Evolutionary conservation across 2,113 vertebrate species (phyloP), one percentile per base, ranked within the genome.

Genomic region (Peromyscus polionotus): DNA sequence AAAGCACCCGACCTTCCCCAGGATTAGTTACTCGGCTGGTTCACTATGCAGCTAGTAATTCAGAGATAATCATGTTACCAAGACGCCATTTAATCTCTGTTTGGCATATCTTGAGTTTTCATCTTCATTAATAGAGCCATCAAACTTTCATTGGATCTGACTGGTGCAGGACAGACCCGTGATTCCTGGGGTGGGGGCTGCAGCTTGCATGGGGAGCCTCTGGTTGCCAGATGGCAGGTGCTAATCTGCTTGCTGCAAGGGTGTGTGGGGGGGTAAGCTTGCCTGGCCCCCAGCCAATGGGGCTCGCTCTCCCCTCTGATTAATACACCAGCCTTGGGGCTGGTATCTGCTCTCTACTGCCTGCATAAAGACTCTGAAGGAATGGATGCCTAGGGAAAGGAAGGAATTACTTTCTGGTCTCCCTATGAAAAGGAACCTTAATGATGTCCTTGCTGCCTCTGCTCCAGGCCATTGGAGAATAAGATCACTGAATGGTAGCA

Each of bases 41-140:
- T 96, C 48, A 5, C 91, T 48, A 9, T 11, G 75, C 8, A 59
- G 84, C 93, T 96, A 90, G 93, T 97, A 96, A 97, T 97, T 97
- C 96, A 90, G 87, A 86, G 65, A 88, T 97, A 97, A 97, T 97
- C 96, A 70, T 57, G 91, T 98, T 97, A 97, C 97, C 79, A 87
- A 91, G 90, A 95, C 61, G 75, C 93, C 96, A 95, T 97, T 98
- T 97, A 97, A 98, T 98, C 96, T 97, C 91, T 28, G 6, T 88
- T 97, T 98, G 97, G 98, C 96, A 33, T 96, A 97, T 96, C 96
- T 94, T 61, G 80, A 90, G 92, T 96, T 97, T 98, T 97, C 84
- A 93, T 97, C 94, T 95, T 98, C 90, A 63, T 94, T 97, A 97
- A 97, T 97, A 96, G 95, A 98, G 95, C 63, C 95, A 92, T 96